These are phyloP conservation scores for Pachliopta kotzebuea DNA, from an alignment of 2,888 invertebrate genomes.

Conservation along the genomic window DNA sequence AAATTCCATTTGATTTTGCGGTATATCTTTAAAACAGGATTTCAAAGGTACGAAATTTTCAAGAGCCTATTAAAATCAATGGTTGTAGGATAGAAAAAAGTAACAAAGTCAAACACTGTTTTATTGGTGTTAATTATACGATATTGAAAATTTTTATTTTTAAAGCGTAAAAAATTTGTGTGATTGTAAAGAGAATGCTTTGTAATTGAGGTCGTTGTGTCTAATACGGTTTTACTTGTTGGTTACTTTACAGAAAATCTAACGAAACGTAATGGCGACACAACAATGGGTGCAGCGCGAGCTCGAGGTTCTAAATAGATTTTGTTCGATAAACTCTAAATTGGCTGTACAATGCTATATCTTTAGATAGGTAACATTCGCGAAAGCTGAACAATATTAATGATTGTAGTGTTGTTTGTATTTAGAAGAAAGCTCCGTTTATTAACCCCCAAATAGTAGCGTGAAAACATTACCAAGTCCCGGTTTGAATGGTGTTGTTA, in stretches of 20 bases:
- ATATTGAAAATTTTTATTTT: neutral
- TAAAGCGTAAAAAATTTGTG: neutral
- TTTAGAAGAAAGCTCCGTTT: too few relatives aligned
- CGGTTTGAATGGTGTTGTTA: too few relatives aligned
- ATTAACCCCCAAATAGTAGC: too few relatives aligned
- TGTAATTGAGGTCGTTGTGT: slow-evolving; percentile 48
- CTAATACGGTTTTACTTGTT: slow-evolving; percentile 59
- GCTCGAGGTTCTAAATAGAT: slow-evolving; percentile 57
- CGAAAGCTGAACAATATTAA: slow-evolving; percentile 22
- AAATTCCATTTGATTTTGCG: neutral
- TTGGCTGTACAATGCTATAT: slow-evolving; percentile 50
- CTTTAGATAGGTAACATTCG: slow-evolving; percentile 37
- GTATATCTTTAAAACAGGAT: neutral
- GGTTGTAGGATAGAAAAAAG: too few relatives aligned
- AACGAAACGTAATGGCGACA: slow-evolving; percentile 59
- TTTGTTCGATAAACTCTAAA: slow-evolving; percentile 66
- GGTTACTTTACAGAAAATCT: slow-evolving; percentile 53
- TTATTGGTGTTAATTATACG: neutral
- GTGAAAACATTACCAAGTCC: too few relatives aligned
- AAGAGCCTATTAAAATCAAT: too few relatives aligned
- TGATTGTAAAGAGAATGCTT: slow-evolving; percentile 47
- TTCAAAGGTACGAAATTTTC: too few relatives aligned
- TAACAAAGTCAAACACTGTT: neutral
- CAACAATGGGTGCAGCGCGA: slow-evolving; percentile 61
- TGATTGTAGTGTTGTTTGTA: neutral